Base-by-base conservation (phyloP, 2,888 invertebrate species). In the Actias luna region DNA sequence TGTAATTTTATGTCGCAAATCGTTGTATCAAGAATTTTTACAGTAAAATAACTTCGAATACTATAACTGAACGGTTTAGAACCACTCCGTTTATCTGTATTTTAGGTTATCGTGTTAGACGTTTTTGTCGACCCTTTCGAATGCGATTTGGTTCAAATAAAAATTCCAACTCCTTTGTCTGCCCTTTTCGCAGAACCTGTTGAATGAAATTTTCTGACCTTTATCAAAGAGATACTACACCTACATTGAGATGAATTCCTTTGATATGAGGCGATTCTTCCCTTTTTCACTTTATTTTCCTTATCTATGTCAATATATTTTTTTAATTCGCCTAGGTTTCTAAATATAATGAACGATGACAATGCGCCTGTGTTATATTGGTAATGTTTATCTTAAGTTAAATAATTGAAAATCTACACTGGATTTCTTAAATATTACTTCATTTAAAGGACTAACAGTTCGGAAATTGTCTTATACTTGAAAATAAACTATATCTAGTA, bases 171-270 rank as follows among this genome's bases (percentile, higher is more conserved):
- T 27, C 8, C 29, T 25, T 25, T 52, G 52, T 52, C 52, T 52
- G 27, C 18, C 52, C 27, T 29, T 52, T 52, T 52, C 27, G 12
- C 27, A 52, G 29, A 52, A 52, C 52, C 52, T 52, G 52, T 52
- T 52, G 52, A 52, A 16, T 52, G 52, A 52, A 52, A 52, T 52
- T 29, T 52, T 52, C 27, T 52, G 52, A 52, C 29, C 52, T 52
- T 27, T 52, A 16, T 52, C 52, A 52, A 52, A 52, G 52, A 29
- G n/a, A 52, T 52, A 16, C 52, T 16, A 52, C 29, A 52, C 29
- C 52, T 52, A 27, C 25, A 14, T 52, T 14, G 27, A 52, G 27
- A 52, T 52, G 46, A 22, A 46, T 46, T 46, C 3, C 22, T 46
- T 22, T 22, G 46, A 22, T 46, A 22, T 22, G 18, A 46, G 18